Percentiles rank a stretch among this genome's conserved stretches.
Conservation (phyloP, 2,113 vertebrate species). For the Elephas maximus region DNA sequence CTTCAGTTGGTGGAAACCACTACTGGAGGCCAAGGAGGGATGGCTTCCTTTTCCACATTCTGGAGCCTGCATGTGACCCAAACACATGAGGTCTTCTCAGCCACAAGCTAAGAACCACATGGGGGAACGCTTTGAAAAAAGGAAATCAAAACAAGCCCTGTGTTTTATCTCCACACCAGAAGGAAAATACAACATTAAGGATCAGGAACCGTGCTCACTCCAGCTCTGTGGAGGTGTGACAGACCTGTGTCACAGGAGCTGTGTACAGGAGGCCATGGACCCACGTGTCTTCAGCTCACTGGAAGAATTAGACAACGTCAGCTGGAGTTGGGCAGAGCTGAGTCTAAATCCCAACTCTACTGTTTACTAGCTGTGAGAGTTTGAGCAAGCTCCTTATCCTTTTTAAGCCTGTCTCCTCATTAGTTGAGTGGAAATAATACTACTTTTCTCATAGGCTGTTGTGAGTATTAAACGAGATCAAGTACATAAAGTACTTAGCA, state of each 20-base stretch:
- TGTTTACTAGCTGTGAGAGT: neutral
- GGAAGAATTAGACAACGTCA: neutral
- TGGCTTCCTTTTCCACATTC: neutral
- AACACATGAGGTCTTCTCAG: neutral
- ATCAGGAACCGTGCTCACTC: neutral
- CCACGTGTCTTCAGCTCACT: neutral
- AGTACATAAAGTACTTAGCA: neutral
- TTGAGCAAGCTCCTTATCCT: too few species aligned
- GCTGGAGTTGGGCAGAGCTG: neutral
- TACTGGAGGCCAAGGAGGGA: neutral
- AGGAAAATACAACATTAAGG: constrained; percentile 40
- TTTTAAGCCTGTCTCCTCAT: neutral
- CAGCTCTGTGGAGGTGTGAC: neutral
- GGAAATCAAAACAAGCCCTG: neutral
- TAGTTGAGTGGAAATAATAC: neutral
- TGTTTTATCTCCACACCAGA: constrained; percentile 34
- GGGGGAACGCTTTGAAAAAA: constrained; percentile 26
- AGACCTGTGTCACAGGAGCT: neutral
- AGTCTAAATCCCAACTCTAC: neutral
- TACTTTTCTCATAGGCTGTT: neutral
- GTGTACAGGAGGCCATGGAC: neutral
- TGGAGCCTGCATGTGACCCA: neutral
- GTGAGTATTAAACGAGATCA: constrained; percentile 9
- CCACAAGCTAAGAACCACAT: constrained; percentile 19
- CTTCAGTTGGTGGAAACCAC: neutral